These are phyloP conservation scores for Lamellibrachia satsuma DNA, from an alignment of 2,888 invertebrate species.

Conservation along the genomic window DNA sequence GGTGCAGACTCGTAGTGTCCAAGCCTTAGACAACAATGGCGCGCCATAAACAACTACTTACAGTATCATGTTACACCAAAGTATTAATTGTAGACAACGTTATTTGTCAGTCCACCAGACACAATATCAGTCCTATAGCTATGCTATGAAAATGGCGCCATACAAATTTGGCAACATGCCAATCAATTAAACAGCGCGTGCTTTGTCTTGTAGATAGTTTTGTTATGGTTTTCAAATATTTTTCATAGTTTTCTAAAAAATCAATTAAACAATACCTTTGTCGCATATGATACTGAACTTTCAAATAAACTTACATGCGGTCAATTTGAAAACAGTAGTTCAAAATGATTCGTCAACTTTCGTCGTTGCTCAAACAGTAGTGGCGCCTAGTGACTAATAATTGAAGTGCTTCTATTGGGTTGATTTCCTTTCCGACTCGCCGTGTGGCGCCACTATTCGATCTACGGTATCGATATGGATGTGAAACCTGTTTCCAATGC, in stretches of 20 bases:
- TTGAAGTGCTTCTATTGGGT: neutral
- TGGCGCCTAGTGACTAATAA: neutral
- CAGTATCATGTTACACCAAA: neutral
- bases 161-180: conserved; percentile 12
- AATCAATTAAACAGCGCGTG: neutral
- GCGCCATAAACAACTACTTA: neutral
- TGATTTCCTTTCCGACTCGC: neutral
- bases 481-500: no score
- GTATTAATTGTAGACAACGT: neutral
- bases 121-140: neutral
- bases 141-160: neutral
- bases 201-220: neutral
- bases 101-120: neutral
- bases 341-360: neutral
- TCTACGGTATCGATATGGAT: no score
- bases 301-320: neutral
- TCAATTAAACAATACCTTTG: neutral
- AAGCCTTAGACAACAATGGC: neutral
- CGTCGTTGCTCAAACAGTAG: conserved; percentile 17
- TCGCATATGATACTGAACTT: neutral
- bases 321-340: conserved; percentile 4
- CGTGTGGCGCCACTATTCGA: neutral
- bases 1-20: neutral
- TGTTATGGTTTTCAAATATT: neutral
- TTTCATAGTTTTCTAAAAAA: neutral